A percentile compares a stretch with the other conserved stretches of the same genome.
phyloP scores from a whole-genome alignment of 2,113 vertebrate species.

The Scolopax mira region DNA sequence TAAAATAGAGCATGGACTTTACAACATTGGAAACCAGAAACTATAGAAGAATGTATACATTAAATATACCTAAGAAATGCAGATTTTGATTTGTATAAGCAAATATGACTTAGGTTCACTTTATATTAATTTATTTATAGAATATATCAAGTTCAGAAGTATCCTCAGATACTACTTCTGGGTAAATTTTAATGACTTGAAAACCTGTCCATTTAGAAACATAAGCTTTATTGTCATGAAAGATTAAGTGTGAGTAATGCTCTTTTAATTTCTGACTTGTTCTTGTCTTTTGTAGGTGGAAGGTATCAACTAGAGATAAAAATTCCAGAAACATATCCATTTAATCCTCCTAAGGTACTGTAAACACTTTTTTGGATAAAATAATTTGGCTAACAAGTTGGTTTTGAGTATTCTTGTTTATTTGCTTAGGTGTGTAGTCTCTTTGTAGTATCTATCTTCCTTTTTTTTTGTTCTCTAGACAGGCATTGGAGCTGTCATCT shows the following conservation, averaged over 20 bases:
- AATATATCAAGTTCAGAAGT: not conserved
- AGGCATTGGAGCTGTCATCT: not conserved
- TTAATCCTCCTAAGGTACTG: constrained; percentile 97
- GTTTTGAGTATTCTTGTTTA: not conserved
- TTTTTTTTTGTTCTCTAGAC: not conserved
- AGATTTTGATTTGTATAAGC: not conserved
- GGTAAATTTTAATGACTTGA: not conserved
- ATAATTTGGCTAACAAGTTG: not conserved
- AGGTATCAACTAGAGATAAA: constrained; percentile 98
- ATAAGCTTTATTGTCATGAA: not conserved
- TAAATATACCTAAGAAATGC: not conserved
- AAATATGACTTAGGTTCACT: not conserved
- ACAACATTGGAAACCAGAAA: not conserved
- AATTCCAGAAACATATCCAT: constrained; percentile 99
- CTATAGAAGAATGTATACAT: not conserved
- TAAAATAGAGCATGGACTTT: not conserved
- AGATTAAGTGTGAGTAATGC: not conserved
- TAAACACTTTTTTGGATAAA: constrained; percentile 43
- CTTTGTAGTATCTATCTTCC: not conserved
- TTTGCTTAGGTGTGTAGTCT: not conserved
- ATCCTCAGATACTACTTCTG: not conserved
- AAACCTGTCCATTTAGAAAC: not conserved
- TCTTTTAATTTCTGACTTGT: not conserved
- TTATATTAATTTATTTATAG: not conserved
- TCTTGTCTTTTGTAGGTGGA: constrained; percentile 81